Evolutionary conservation across 2,113 vertebrate species (phyloP).

Genomic region (Helogale parvula): DNA sequence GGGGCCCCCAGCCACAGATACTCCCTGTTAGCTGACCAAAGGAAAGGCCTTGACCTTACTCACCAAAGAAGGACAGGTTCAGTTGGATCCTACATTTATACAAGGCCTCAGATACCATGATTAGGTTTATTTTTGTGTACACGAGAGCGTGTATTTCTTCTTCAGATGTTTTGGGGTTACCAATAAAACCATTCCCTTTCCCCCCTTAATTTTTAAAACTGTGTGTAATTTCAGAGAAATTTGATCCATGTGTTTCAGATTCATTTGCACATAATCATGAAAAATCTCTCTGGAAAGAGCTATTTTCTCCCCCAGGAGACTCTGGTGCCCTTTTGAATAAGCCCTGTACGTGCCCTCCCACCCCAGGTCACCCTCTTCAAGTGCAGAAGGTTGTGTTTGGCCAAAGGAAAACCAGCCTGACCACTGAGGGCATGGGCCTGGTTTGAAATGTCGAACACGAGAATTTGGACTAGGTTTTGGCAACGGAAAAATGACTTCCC

Average conservation of each 20-base stretch:
- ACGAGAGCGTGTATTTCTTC: not conserved
- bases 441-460: conserved; percentile 55
- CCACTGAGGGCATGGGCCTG: conserved; percentile 26
- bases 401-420: conserved; percentile 60
- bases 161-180: conserved; percentile 66
- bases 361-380: not conserved
- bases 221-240: conserved; percentile 75
- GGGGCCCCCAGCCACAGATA: too few relatives aligned
- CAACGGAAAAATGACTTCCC: conserved; percentile 15
- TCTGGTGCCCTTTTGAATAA: conserved; percentile 56
- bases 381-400: conserved; percentile 41
- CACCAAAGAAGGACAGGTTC: conserved; percentile 18
- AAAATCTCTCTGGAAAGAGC: conserved; percentile 68
- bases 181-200: conserved; percentile 39
- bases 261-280: conserved; percentile 78
- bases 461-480: conserved; percentile 42
- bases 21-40: not conserved
- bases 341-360: conserved; percentile 9
- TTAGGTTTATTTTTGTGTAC: conserved; percentile 18
- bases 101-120: not conserved
- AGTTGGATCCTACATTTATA: not conserved
- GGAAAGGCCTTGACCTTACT: conserved; percentile 34
- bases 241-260: conserved; percentile 72
- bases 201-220: conserved; percentile 69
- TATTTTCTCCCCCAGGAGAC: conserved; percentile 59